Percentiles rank a stretch among this genome's conserved stretches.
Evolutionary conservation across 2,888 invertebrate genomes (phyloP).

Genomic region (Abrostola tripartita): DNA sequence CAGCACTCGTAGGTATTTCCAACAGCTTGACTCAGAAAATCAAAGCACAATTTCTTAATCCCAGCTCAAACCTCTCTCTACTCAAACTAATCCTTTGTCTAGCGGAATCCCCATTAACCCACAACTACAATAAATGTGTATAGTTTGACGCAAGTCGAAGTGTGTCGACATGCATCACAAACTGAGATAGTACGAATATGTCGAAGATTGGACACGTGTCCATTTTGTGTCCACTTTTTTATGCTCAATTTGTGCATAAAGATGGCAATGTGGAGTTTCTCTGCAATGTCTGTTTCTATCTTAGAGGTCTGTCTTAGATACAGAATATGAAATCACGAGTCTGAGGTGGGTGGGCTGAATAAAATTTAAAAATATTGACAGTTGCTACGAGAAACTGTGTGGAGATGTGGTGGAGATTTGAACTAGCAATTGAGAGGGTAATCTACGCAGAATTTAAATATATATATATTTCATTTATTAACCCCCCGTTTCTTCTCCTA

Average conservation of each 20-base stretch:
- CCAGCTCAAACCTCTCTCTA: constrained; percentile 4
- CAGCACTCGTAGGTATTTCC: background rate
- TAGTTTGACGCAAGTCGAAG: constrained; percentile 20
- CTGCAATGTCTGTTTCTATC: background rate
- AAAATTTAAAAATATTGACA: too few species aligned
- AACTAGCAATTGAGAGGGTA: too few species aligned
- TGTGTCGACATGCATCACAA: constrained; percentile 27
- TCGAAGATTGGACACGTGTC: background rate
- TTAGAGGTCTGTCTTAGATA: too few species aligned
- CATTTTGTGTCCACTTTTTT: background rate
- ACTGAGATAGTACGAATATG: constrained; percentile 15
- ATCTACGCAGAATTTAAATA: too few species aligned
- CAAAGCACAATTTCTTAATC: background rate
- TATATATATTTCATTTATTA: too few species aligned
- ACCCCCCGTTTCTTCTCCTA: too few species aligned
- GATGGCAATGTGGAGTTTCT: background rate
- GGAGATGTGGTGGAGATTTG: too few species aligned
- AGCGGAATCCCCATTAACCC: constrained; percentile 28
- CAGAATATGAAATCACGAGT: too few species aligned
- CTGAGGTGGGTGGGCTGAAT: too few species aligned
- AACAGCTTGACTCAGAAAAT: constrained; percentile 12
- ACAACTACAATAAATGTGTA: constrained; percentile 40
- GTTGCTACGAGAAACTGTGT: too few species aligned
- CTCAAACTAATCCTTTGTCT: constrained; percentile 42
- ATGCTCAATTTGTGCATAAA: background rate